Percentiles rank a stretch among this genome's conserved stretches.
phyloP scores from a whole-genome alignment of 2,113 vertebrate species.

The Leucosticte australis region DNA sequence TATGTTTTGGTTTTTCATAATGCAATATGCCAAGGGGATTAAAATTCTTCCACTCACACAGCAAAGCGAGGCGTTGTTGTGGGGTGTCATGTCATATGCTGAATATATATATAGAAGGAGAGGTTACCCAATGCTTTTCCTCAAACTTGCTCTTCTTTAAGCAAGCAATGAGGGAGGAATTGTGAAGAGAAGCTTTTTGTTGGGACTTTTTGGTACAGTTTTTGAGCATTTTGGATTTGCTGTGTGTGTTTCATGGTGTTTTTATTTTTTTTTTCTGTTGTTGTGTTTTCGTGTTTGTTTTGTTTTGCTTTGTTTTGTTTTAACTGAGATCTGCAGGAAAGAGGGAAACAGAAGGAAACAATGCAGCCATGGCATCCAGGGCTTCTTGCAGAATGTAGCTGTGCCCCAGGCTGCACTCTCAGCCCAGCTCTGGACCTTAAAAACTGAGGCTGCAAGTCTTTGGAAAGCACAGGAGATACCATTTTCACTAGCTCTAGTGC shows the following conservation, averaged over 20 bases:
- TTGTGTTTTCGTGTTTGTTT: neutral
- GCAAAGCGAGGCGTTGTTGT: neutral
- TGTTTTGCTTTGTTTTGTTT: neutral
- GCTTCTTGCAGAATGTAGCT: fast-evolving
- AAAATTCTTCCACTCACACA: neutral
- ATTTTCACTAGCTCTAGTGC: slow-evolving; percentile 15
- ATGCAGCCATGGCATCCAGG: fast-evolving
- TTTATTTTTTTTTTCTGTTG: too few relatives aligned
- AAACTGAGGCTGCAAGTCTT: neutral
- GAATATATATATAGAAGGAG: neutral
- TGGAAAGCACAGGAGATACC: neutral
- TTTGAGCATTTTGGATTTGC: neutral
- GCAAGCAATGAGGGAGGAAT: neutral
- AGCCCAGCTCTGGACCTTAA: neutral
- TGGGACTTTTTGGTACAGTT: neutral
- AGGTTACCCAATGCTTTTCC: neutral
- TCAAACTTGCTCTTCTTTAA: neutral
- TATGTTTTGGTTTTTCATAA: neutral
- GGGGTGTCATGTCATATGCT: neutral
- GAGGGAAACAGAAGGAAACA: neutral
- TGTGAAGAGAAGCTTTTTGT: neutral
- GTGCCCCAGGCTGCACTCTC: neutral
- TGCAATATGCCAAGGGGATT: neutral
- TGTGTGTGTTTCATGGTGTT: neutral
- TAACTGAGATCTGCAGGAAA: neutral